Percentiles rank a stretch among this genome's conserved stretches.
These are phyloP conservation scores for Neosalanx taihuensis DNA, from an alignment of 2,797 vertebrate species.

Conservation along the genomic window DNA sequence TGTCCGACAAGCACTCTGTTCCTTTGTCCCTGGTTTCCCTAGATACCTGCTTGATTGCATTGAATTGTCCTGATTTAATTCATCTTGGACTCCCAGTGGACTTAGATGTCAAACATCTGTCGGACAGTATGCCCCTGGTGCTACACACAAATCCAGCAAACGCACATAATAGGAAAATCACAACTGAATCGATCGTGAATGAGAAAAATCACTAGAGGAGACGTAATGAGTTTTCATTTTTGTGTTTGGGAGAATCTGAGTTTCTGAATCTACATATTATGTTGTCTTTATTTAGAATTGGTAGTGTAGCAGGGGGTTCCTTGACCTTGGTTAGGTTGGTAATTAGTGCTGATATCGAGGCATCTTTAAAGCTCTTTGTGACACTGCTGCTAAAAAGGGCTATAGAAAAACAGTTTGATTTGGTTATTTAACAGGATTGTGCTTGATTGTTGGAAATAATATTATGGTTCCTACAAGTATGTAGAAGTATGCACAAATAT, in stretches of 20 bases:
- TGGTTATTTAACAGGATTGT: neutral
- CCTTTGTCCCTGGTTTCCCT: slow-evolving; percentile 64
- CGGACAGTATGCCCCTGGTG: slow-evolving; percentile 35
- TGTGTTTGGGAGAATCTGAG: neutral
- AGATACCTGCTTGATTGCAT: slow-evolving; percentile 73
- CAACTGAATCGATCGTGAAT: slow-evolving; percentile 30
- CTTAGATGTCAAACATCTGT: slow-evolving; percentile 75
- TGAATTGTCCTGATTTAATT: slow-evolving; percentile 73
- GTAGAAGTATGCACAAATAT: neutral
- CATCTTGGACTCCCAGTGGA: slow-evolving; percentile 61
- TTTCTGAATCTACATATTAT: neutral
- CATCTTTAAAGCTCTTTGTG: too few species aligned
- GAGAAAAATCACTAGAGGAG: slow-evolving; percentile 14
- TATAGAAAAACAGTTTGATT: neutral
- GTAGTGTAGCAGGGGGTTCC: neutral
- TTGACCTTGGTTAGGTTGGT: neutral
- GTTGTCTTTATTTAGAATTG: neutral
- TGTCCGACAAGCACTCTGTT: slow-evolving; percentile 48
- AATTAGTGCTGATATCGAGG: too few species aligned
- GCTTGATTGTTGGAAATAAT: neutral
- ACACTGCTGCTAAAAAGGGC: too few species aligned
- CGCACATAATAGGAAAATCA: slow-evolving; percentile 32
- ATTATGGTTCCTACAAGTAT: neutral
- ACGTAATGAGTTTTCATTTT: neutral
- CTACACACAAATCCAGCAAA: neutral